Percentiles rank a stretch among this genome's conserved stretches.
phyloP scores from a whole-genome alignment of 2,888 invertebrate genomes.

The Eugnorisma glareosa region DNA sequence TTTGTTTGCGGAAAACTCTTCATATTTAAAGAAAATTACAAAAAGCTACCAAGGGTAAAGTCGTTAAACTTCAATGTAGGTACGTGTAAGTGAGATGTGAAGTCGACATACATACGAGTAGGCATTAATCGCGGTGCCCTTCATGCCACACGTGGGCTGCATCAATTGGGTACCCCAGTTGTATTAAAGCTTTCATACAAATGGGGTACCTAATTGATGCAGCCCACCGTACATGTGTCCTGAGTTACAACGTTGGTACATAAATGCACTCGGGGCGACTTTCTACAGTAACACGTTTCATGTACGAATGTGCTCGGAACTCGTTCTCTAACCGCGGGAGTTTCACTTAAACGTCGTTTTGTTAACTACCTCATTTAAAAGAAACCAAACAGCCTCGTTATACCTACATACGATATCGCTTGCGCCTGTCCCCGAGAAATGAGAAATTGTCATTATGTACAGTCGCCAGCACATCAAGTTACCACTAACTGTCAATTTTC shows the following conservation, averaged over 20 bases:
- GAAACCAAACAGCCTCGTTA: constrained; percentile 10
- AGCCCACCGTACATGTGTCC: no score
- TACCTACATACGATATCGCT: neutral
- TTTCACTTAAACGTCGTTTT: constrained; percentile 55
- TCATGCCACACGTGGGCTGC: no score
- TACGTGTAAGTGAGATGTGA: neutral
- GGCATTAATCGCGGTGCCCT: neutral
- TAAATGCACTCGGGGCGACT: constrained; percentile 16
- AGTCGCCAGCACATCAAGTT: no score
- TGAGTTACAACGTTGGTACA: neutral
- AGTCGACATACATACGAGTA: neutral
- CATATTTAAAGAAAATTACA: neutral
- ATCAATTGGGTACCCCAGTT: no score
- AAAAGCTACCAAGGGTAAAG: no score
- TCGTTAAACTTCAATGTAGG: neutral
- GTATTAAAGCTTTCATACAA: no score
- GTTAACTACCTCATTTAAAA: constrained; percentile 48
- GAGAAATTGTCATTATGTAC: neutral
- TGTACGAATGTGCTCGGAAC: constrained; percentile 25
- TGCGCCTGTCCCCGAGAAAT: neutral
- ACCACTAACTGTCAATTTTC: no score
- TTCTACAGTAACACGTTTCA: constrained; percentile 35
- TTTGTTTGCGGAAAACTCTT: neutral
- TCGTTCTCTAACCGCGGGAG: constrained; percentile 32
- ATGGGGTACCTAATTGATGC: no score